Conservation (phyloP, 2,797 vertebrate species). For the Pelobates cultripes region DNA sequence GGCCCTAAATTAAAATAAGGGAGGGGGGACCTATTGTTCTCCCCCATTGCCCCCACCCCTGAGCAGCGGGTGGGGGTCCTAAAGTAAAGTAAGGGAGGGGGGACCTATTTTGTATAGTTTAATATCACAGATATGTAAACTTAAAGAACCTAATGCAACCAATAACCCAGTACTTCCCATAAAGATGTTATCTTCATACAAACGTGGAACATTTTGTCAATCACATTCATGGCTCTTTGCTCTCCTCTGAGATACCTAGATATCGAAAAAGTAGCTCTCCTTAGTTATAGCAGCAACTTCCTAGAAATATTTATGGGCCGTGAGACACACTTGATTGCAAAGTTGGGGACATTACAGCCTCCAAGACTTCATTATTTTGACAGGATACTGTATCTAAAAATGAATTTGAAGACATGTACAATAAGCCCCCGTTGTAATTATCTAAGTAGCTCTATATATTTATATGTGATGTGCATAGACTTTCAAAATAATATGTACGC, state of each 20-base stretch:
- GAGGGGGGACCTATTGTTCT: no score
- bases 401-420: constrained; percentile 6
- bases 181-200: constrained; percentile 19
- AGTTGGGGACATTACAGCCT: constrained; percentile 40
- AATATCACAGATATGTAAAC: neutral
- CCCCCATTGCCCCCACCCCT: no score
- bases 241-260: constrained; percentile 27
- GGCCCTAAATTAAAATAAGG: no score
- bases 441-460: no score
- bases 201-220: constrained; percentile 42
- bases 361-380: constrained; percentile 48
- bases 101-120: no score
- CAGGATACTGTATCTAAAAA: constrained; percentile 21
- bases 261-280: constrained; percentile 37
- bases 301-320: constrained; percentile 44
- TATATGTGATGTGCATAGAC: no score
- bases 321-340: constrained; percentile 31
- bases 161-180: constrained; percentile 12
- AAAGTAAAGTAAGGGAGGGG: no score
- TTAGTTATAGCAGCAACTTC: constrained; percentile 38
- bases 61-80: no score
- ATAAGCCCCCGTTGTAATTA: neutral
- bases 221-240: constrained; percentile 42
- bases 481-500: no score
- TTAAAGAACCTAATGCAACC: constrained; percentile 6